These are phyloP conservation scores for Uloborus diversus DNA, from an alignment of 1,140 invertebrate species.

Conservation along the genomic window DNA sequence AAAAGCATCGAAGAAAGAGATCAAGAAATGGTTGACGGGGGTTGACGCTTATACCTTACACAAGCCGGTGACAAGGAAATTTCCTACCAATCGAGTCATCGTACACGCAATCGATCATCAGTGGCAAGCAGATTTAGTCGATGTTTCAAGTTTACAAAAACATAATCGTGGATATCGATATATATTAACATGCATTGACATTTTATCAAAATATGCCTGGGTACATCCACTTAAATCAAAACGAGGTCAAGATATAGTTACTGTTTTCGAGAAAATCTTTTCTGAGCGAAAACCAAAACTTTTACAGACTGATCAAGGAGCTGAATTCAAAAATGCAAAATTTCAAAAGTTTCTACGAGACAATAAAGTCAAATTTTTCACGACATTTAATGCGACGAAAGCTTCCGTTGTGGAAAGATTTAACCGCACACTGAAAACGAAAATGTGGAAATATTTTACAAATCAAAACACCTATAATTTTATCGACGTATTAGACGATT, in stretches of 20 bases:
- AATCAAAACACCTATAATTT: conserved; percentile 64
- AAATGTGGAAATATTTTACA: conserved; percentile 66
- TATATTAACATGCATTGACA: conserved; percentile 59
- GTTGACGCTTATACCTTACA: no score
- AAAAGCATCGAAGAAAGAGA: not conserved
- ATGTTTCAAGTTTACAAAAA: no score
- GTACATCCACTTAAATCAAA: conserved; percentile 57
- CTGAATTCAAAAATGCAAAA: conserved; percentile 48
- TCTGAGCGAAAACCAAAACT: not conserved
- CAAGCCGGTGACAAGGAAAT: no score
- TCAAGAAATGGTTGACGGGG: conserved; percentile 6
- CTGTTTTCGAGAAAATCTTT: conserved; percentile 53
- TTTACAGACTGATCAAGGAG: conserved; percentile 51
- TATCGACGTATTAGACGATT: conserved; percentile 62
- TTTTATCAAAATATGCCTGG: conserved; percentile 59
- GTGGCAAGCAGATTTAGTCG: conserved; percentile 61
- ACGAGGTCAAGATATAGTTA: conserved; percentile 7
- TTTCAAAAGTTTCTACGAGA: conserved; percentile 62
- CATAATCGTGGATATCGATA: conserved; percentile 57
- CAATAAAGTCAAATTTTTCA: conserved; percentile 66
- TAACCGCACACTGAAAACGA: conserved; percentile 67
- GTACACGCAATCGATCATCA: no score
- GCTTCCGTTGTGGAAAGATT: conserved; percentile 67
- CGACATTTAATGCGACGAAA: conserved; percentile 65
- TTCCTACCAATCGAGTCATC: no score